Evolutionary conservation across 1,140 invertebrate species (phyloP), one percentile per base, ranked within the genome.

Genomic region (Anastrepha obliqua): DNA sequence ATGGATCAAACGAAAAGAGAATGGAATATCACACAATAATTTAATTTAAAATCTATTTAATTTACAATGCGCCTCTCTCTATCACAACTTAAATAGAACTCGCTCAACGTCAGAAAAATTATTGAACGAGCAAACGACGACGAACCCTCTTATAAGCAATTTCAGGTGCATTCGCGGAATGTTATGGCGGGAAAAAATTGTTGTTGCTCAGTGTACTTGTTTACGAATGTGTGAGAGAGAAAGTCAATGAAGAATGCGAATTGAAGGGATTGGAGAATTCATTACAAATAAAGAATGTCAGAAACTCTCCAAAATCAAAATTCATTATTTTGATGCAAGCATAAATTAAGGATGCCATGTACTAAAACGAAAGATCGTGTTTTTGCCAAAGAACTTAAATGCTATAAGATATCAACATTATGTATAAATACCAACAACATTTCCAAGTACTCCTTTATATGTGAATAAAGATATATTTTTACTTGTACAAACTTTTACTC

Each of bases 181-280:
- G 17, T 55, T 81, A n/a, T n/a, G 74, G 74, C 74, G 74, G 74
- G 74, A 81, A 81, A 51, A 29, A 11, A n/a, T 81, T 81, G 44
- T 81, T 81, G 74, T 81, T 81, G 74, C 8, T 8, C n/a, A 58
- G 42, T 51, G 74, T 55, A 55, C 47, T 81, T 81, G 74, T 81
- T 81, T 81, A 81, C 74, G 74, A 81, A 81, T 81, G 47, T 58
- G 47, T 55, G 74, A 81, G 47, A 9, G 74, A 81, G 74, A 81
- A 11, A 42, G 74, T 55, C 17, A 20, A 51, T 70, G 44, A 81
- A 81, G 55, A 55, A 81, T 20, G n/a, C 74, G 74, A 81, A 81
- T 74, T 74, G 39, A 1, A 29, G 29, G 29, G 29, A 29, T 29
- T 29, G 29, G 0, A 29, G 29, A 29, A 29, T 29, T 29, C 29